Evolutionary conservation across 2,797 vertebrate genomes (phyloP).

Genomic region (Rhodeus uyekii): DNA sequence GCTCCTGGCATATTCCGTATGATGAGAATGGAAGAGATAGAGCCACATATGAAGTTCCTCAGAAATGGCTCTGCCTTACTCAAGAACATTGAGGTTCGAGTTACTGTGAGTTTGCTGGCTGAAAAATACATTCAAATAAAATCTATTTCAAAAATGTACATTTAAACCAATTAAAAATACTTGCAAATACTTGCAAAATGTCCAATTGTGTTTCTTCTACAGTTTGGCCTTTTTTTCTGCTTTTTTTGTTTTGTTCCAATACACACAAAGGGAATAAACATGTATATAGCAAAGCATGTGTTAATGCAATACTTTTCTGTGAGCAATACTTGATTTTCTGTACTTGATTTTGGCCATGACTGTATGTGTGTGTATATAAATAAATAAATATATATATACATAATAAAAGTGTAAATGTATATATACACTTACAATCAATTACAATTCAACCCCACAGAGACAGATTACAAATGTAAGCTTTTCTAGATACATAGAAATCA

Average conservation of each 20-base stretch:
- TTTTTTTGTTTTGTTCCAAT: too few relatives aligned
- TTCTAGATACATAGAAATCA: neutral
- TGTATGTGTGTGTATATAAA: too few relatives aligned
- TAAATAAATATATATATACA: too few relatives aligned
- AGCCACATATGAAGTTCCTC: constrained; percentile 84
- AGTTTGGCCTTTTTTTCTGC: too few relatives aligned
- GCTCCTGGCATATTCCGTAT: constrained; percentile 92
- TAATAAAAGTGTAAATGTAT: too few relatives aligned
- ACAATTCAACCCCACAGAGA: neutral
- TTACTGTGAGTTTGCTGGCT: neutral
- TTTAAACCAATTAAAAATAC: neutral
- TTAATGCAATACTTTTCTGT: too few relatives aligned
- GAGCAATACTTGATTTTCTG: too few relatives aligned
- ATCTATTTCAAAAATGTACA: neutral
- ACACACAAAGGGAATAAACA: too few relatives aligned
- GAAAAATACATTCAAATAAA: neutral
- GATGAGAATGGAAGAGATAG: constrained; percentile 81
- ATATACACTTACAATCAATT: neutral
- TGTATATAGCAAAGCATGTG: too few relatives aligned
- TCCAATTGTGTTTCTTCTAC: neutral
- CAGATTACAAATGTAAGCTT: neutral
- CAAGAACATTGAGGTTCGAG: constrained; percentile 41
- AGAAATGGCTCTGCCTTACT: constrained; percentile 88
- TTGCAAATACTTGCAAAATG: neutral
- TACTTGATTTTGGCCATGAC: too few relatives aligned